Percentiles rank a stretch among this genome's conserved stretches.
Conservation (phyloP, 2,888 invertebrate species). For the Eurois occulta region DNA sequence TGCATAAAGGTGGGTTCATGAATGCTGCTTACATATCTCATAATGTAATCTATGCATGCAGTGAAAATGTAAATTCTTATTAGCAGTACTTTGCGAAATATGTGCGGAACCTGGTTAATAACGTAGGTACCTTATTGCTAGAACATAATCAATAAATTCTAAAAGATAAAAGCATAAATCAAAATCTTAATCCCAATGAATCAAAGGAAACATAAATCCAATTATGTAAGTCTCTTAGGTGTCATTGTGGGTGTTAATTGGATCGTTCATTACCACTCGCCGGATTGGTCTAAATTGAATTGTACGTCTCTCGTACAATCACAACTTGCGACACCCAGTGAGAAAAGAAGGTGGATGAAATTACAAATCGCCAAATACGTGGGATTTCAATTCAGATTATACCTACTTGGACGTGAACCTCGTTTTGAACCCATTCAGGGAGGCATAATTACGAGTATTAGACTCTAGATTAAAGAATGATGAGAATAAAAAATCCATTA, state of each 20-base stretch:
- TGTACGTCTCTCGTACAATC: constrained; percentile 61
- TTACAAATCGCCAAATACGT: constrained; percentile 66
- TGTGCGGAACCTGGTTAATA: constrained; percentile 7
- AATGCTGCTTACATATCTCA: constrained; percentile 48
- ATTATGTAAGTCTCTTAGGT: constrained; percentile 54
- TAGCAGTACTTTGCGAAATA: constrained; percentile 44
- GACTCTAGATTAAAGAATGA: constrained; percentile 35
- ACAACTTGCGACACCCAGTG: constrained; percentile 59
- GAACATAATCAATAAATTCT: constrained; percentile 14
- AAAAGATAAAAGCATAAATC: constrained; percentile 30
- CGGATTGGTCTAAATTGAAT: constrained; percentile 56
- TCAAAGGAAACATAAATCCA: constrained; percentile 50
- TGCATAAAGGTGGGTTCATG: constrained; percentile 37
- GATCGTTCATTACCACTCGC: constrained; percentile 44
- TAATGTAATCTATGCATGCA: constrained; percentile 36
- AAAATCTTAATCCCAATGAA: constrained; percentile 31
- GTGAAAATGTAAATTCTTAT: constrained; percentile 45
- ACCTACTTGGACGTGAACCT: constrained; percentile 26
- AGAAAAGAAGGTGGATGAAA: constrained; percentile 62
- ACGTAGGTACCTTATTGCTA: not conserved
- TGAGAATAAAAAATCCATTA: constrained; percentile 33
- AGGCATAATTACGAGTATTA: constrained; percentile 47
- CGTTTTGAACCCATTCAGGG: constrained; percentile 32
- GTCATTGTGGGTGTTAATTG: constrained; percentile 64
- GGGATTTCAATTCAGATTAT: constrained; percentile 63